Evolutionary conservation across 1,140 invertebrate species (phyloP).

Genomic region (Homalodisca vitripennis): DNA sequence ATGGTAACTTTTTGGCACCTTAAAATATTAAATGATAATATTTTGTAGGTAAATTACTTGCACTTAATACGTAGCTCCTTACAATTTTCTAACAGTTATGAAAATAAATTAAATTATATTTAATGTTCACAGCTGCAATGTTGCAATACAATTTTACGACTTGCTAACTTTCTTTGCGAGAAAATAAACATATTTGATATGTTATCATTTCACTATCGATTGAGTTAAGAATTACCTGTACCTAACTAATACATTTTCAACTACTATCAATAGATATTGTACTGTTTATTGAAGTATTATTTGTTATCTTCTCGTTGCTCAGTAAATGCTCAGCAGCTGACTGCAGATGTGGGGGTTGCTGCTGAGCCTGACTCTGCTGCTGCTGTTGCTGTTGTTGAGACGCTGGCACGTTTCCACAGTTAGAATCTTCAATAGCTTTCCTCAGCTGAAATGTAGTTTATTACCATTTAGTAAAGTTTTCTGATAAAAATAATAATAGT

Average conservation of each 20-base stretch:
- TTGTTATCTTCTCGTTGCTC: conserved; percentile 21
- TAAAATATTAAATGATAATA: no score
- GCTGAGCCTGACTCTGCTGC: no score
- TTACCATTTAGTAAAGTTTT: no score
- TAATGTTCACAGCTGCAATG: not conserved
- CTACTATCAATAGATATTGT: conserved; percentile 20
- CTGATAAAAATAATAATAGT: not conserved
- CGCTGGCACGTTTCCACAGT: conserved; percentile 56
- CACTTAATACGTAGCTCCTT: no score
- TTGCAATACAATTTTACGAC: not conserved
- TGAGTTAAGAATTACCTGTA: not conserved
- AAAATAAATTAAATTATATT: not conserved
- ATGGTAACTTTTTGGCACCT: no score
- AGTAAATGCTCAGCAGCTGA: conserved; percentile 23
- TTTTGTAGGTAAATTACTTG: no score
- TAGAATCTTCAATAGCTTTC: conserved; percentile 85
- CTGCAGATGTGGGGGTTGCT: conserved; percentile 12
- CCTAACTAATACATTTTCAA: not conserved
- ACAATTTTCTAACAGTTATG: not conserved
- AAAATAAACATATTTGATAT: not conserved
- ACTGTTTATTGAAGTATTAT: conserved; percentile 27
- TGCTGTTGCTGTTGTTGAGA: conserved; percentile 23
- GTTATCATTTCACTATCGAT: not conserved
- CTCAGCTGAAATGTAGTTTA: conserved; percentile 65
- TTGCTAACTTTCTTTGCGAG: not conserved